Conservation (phyloP, 2,113 vertebrate species). For the Paralichthys olivaceus region DNA sequence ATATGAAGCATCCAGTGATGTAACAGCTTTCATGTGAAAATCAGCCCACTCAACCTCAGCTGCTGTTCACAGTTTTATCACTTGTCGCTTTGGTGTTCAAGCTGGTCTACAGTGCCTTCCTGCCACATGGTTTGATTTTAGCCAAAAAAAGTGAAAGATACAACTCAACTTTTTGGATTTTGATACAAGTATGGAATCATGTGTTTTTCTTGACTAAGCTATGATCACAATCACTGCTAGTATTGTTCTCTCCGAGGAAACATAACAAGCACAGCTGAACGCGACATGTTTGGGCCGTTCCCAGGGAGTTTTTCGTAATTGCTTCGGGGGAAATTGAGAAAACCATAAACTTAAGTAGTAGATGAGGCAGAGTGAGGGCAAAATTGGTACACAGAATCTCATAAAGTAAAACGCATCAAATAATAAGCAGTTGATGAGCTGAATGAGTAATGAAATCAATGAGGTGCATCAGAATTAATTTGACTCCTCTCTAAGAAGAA, state of each 20-base stretch:
- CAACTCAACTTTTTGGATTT: slow-evolving; percentile 8
- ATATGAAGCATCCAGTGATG: slow-evolving; percentile 5
- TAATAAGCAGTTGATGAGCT: slow-evolving; percentile 2
- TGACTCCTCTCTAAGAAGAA: not conserved
- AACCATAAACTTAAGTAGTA: slow-evolving; percentile 21
- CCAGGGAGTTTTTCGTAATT: not conserved
- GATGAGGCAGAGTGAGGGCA: not conserved
- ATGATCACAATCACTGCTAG: slow-evolving; percentile 22
- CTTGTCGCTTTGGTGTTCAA: slow-evolving; percentile 22
- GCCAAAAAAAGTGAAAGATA: not conserved
- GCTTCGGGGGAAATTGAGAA: slow-evolving; percentile 19
- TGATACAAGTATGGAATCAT: not conserved
- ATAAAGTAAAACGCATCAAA: slow-evolving; percentile 6
- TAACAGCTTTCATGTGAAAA: slow-evolving; percentile 10
- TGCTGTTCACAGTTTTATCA: slow-evolving; percentile 7
- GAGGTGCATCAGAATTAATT: not conserved
- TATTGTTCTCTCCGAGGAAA: slow-evolving; percentile 22
- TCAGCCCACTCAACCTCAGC: slow-evolving; percentile 9
- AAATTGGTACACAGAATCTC: not conserved
- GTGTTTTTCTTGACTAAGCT: not conserved
- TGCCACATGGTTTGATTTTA: not conserved
- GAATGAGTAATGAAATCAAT: not conserved
- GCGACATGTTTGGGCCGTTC: slow-evolving; percentile 29
- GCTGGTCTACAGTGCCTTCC: slow-evolving; percentile 3
- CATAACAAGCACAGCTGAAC: slow-evolving; percentile 1